Percentiles rank a stretch among this genome's conserved stretches.
These are phyloP conservation scores for Rhineura floridana DNA, from an alignment of 2,113 vertebrate genomes.

Conservation along the genomic window DNA sequence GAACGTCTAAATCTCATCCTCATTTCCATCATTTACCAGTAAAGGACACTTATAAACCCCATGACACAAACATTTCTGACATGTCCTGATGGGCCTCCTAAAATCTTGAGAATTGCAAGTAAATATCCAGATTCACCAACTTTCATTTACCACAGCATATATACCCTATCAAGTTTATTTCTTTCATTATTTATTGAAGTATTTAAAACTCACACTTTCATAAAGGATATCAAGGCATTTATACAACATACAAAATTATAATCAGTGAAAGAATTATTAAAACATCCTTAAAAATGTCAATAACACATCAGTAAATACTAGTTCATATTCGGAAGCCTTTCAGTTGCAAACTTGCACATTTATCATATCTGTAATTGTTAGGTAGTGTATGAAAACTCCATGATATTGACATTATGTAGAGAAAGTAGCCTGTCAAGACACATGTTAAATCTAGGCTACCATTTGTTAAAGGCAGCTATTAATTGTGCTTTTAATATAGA, in stretches of 20 bases:
- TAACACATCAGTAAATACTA: too few relatives aligned
- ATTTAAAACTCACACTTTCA: too few relatives aligned
- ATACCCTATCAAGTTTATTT: not conserved
- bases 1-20: not conserved
- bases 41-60: not conserved
- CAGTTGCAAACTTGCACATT: not conserved
- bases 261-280: too few relatives aligned
- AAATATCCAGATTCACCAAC: not conserved
- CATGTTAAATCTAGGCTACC: not conserved
- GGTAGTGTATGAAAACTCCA: not conserved
- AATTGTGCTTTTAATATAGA: not conserved
- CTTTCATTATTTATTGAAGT: too few relatives aligned
- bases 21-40: not conserved
- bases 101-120: not conserved
- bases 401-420: not conserved
- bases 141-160: not conserved
- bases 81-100: not conserved
- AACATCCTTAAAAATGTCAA: too few relatives aligned
- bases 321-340: not conserved
- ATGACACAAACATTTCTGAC: not conserved
- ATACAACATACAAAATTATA: too few relatives aligned
- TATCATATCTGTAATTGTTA: not conserved
- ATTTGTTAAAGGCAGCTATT: not conserved
- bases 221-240: too few relatives aligned
- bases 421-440: not conserved